phyloP scores from a whole-genome alignment of 2,888 invertebrate genomes.

The Drosophila barbarae region DNA sequence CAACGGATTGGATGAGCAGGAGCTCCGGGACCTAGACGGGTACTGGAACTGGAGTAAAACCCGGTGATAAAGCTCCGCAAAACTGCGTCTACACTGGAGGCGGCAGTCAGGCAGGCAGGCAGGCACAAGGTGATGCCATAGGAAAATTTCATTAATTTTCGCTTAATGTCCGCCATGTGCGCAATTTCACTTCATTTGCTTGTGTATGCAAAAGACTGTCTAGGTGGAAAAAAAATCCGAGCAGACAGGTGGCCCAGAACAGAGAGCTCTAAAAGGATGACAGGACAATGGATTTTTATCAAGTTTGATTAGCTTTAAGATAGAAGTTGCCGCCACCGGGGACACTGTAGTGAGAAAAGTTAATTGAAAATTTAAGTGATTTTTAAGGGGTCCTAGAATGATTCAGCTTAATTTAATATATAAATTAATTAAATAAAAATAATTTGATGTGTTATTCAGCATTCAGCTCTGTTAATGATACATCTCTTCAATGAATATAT shows the following conservation, averaged over 20 bases:
- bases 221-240: constrained; percentile 7
- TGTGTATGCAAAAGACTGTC: constrained; percentile 35
- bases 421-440: not conserved
- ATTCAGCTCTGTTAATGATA: not conserved
- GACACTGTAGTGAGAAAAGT: not conserved
- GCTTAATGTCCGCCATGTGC: constrained; percentile 74
- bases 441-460: too few relatives aligned
- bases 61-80: constrained; percentile 36
- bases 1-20: constrained; percentile 46
- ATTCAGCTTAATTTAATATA: not conserved
- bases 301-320: constrained; percentile 32
- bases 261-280: constrained; percentile 1
- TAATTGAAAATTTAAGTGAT: constrained; percentile 15
- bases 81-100: constrained; percentile 23
- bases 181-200: constrained; percentile 60
- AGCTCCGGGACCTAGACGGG: constrained; percentile 15
- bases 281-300: constrained; percentile 19
- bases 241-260: constrained; percentile 12
- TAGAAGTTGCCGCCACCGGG: not conserved
- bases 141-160: constrained; percentile 73
- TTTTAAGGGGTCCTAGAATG: not conserved
- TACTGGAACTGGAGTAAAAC: constrained; percentile 10
- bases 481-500: not conserved
- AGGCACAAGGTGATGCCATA: constrained; percentile 23
- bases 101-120: constrained; percentile 3